Conservation (phyloP, 2,113 vertebrate species). For the Etia nguti region DNA sequence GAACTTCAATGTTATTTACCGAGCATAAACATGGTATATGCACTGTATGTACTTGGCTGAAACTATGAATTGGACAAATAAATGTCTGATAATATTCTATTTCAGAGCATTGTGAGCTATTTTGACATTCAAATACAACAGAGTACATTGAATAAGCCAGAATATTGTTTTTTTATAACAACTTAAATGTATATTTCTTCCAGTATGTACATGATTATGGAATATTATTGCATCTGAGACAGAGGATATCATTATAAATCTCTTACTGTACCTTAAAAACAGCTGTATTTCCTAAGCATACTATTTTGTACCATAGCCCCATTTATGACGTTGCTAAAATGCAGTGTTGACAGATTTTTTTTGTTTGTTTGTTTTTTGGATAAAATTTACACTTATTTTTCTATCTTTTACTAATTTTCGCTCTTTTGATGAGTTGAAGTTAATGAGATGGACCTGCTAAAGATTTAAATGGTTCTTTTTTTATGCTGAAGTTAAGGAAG, state of each 20-base stretch:
- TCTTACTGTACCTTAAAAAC: slow-evolving; percentile 37
- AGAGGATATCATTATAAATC: slow-evolving; percentile 47
- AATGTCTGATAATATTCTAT: slow-evolving; percentile 53
- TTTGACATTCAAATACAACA: slow-evolving; percentile 46
- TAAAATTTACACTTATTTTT: slow-evolving; percentile 68
- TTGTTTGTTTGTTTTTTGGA: slow-evolving; percentile 18
- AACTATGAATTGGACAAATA: slow-evolving; percentile 42
- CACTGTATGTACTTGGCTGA: slow-evolving; percentile 60
- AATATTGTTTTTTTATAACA: slow-evolving; percentile 51
- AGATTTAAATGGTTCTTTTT: neutral
- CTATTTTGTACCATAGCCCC: slow-evolving; percentile 44
- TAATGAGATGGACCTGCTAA: neutral
- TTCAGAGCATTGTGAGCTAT: slow-evolving; percentile 62
- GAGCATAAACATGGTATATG: slow-evolving; percentile 57
- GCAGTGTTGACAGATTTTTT: neutral
- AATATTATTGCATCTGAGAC: slow-evolving; percentile 60
- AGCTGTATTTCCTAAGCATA: slow-evolving; percentile 31
- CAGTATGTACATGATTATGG: slow-evolving; percentile 53
- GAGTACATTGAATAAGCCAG: slow-evolving; percentile 27
- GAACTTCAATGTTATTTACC: slow-evolving; percentile 56
- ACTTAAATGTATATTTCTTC: slow-evolving; percentile 60
- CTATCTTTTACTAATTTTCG: slow-evolving; percentile 51
- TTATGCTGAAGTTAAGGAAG: neutral
- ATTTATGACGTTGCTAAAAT: slow-evolving; percentile 22
- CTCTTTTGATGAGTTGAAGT: neutral